Evolutionary conservation across 2,888 invertebrate genomes (phyloP).

Genomic region (Lepas anatifera): DNA sequence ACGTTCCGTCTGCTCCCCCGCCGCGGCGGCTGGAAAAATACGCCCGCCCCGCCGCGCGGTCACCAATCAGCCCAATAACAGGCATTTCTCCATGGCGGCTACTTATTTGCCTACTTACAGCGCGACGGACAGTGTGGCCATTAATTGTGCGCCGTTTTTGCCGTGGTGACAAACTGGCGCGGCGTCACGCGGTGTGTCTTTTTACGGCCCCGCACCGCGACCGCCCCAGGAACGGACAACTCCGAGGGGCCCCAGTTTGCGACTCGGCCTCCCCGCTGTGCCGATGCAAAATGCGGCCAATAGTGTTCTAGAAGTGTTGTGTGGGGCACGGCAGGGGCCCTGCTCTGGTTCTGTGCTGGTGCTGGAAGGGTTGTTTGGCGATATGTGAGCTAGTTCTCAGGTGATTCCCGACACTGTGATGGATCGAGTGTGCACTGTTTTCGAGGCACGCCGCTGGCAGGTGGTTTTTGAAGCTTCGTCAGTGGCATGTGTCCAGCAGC

Average conservation of each 20-base stretch:
- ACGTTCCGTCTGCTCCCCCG: not conserved
- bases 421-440: too few relatives aligned
- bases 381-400: too few relatives aligned
- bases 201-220: not conserved
- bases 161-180: slow-evolving; percentile 1
- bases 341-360: too few relatives aligned
- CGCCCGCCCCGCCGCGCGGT: not conserved
- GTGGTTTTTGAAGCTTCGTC: too few relatives aligned
- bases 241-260: not conserved
- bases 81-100: slow-evolving; percentile 6
- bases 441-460: too few relatives aligned
- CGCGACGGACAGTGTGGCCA: not conserved
- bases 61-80: slow-evolving; percentile 7
- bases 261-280: not conserved
- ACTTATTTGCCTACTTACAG: slow-evolving; percentile 6
- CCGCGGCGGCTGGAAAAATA: not conserved
- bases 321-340: too few relatives aligned
- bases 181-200: slow-evolving; percentile 2
- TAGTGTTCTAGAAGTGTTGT: not conserved
- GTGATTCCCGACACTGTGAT: too few relatives aligned
- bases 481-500: too few relatives aligned
- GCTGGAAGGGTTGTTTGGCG: too few relatives aligned
- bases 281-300: not conserved
- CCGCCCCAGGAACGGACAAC: too few relatives aligned
- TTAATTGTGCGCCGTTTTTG: not conserved